phyloP scores from a whole-genome alignment of 2,113 vertebrate genomes.

The Cryptoleucopteryx plumbea region DNA sequence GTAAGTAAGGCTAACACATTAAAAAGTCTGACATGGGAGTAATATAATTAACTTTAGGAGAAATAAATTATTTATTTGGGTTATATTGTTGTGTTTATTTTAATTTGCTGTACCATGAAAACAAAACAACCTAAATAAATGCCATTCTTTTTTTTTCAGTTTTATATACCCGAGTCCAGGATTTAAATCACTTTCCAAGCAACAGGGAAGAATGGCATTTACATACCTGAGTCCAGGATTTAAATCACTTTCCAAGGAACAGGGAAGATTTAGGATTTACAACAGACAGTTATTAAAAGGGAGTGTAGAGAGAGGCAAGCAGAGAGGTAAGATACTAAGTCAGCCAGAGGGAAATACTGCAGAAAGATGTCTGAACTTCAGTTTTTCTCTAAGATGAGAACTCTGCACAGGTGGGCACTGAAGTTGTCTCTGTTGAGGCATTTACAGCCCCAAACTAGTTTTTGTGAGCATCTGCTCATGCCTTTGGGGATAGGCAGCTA shows the following conservation, averaged over 20 bases:
- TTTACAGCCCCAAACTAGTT: not conserved
- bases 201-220: not conserved
- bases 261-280: not conserved
- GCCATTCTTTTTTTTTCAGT: no score
- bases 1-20: not conserved
- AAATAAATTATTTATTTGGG: not conserved
- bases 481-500: not conserved
- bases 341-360: not conserved
- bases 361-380: not conserved
- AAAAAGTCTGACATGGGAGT: not conserved
- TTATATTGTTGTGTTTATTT: not conserved
- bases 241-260: not conserved
- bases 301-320: not conserved
- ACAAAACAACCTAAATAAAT: not conserved
- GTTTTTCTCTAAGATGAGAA: not conserved
- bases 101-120: not conserved
- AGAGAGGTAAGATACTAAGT: not conserved
- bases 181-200: not conserved
- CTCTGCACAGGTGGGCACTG: accelerated
- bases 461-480: not conserved
- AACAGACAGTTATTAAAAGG: not conserved
- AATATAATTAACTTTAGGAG: not conserved
- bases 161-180: not conserved
- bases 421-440: not conserved
- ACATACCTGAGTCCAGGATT: not conserved